Conservation (phyloP, 1,140 invertebrate genomes). For the Drosophila sturtevanti region DNA sequence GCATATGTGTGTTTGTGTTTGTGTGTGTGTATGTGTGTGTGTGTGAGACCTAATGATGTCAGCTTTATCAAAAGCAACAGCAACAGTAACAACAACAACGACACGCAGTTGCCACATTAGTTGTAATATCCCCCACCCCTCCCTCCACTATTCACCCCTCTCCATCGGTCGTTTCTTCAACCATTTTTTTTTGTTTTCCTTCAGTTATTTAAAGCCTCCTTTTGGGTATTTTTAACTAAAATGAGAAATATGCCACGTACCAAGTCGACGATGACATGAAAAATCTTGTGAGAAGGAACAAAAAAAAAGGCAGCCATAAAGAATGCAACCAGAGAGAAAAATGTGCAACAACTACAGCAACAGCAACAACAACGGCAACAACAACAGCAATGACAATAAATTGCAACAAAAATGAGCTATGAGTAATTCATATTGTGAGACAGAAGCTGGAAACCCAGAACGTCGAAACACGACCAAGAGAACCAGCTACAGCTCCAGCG, state of each 20-base stretch:
- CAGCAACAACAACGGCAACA: neutral
- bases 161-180: neutral
- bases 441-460: constrained; percentile 45
- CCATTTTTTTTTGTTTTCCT: neutral
- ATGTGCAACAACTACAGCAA: neutral
- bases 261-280: constrained; percentile 51
- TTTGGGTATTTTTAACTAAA: constrained; percentile 67
- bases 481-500: constrained; percentile 34
- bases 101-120: constrained; percentile 77
- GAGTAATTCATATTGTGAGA: constrained; percentile 78
- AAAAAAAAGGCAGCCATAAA: constrained; percentile 37
- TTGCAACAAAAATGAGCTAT: constrained; percentile 79
- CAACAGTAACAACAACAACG: constrained; percentile 48
- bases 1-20: constrained; percentile 3
- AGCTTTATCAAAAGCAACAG: constrained; percentile 33
- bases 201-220: constrained; percentile 32
- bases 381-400: constrained; percentile 72
- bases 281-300: constrained; percentile 47
- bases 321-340: constrained; percentile 34
- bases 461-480: neutral
- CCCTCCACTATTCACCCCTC: neutral
- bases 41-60: constrained; percentile 67
- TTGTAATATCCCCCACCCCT: constrained; percentile 59
- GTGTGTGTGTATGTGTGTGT: constrained; percentile 24
- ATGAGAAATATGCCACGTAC: constrained; percentile 63